Conservation (phyloP, 2,797 vertebrate genomes). For the Urophycis tenuis region DNA sequence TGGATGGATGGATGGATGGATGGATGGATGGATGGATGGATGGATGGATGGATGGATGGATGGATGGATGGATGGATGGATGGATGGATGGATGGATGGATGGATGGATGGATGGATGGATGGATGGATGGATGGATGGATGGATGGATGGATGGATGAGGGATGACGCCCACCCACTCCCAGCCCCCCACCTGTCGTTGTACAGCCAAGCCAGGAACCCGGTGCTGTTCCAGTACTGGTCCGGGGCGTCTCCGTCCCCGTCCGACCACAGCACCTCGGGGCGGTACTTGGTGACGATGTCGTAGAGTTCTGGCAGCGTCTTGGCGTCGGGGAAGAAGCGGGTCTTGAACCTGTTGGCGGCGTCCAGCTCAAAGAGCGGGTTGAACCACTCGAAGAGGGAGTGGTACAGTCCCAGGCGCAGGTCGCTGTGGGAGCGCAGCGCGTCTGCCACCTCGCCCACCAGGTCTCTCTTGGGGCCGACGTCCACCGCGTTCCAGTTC, state of each 20-base stretch:
- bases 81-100: too few relatives aligned
- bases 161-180: too few relatives aligned
- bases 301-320: conserved; percentile 86
- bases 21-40: too few relatives aligned
- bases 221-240: conserved; percentile 94
- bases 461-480: conserved; percentile 83
- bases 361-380: conserved; percentile 78
- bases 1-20: too few relatives aligned
- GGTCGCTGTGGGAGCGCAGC: conserved; percentile 67
- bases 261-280: conserved; percentile 95
- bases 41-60: too few relatives aligned
- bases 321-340: conserved; percentile 77
- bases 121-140: too few relatives aligned
- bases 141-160: too few relatives aligned
- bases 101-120: too few relatives aligned
- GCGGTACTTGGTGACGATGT: conserved; percentile 78
- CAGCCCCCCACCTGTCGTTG: conserved; percentile 79
- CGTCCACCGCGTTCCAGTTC: conserved; percentile 91
- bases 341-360: conserved; percentile 68
- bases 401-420: conserved; percentile 90
- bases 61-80: too few relatives aligned
- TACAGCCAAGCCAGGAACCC: conserved; percentile 96
- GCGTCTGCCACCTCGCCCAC: conserved; percentile 78
- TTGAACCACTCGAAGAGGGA: conserved; percentile 98
- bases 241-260: conserved; percentile 81